Evolutionary conservation across 1,140 invertebrate species (phyloP), one percentile per base, ranked within the genome.

Genomic region (Acromyrmex echinatior): DNA sequence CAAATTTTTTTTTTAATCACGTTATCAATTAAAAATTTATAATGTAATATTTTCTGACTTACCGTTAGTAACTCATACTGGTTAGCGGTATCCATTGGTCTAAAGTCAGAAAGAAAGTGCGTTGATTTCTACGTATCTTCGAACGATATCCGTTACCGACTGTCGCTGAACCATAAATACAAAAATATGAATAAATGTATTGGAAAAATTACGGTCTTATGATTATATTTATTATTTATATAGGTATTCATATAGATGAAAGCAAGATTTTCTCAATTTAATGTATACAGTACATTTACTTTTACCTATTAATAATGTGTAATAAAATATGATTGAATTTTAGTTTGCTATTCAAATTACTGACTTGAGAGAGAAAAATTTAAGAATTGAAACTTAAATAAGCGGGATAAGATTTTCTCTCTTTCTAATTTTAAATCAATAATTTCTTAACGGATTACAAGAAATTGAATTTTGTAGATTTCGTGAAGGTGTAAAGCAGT

Each of bases 71-170:
- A 71, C 16, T 81, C 21, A 65, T 71, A 71, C 53, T 81, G 66
- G 35, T 81, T 71, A 81, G 35, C 51, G 65, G 35, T 81, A 70
- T 70, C 10, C 1, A 14, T 16, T 71, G 14, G 31, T 35, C n/a
- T 66, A 39, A 68, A 2, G 31, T 28, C 5, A 16, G 21, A 70
- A 56, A 71, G 63, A 49, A 70, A 56, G 2, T 5, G 4, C 9
- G 7, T 80, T 45, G 31, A 31, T 70, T 7, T 10, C 31, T n/a
- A 51, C 21, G 65, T 81, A 81, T 71, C 79, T 45, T 71, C 79
- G 51, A 28, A 81, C 16, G 79, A 81, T 81, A 81, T n/a, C 25
- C 5, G 9, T 81, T 81, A 81, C 79, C 79, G 79, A 81, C 79
- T 10, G 79, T 51, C 10, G 65, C n/a, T 31, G 49, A 81, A 71